Percentiles rank a stretch among this genome's conserved stretches.
phyloP scores from a whole-genome alignment of 1,140 invertebrate genomes.

The Patella vulgata region DNA sequence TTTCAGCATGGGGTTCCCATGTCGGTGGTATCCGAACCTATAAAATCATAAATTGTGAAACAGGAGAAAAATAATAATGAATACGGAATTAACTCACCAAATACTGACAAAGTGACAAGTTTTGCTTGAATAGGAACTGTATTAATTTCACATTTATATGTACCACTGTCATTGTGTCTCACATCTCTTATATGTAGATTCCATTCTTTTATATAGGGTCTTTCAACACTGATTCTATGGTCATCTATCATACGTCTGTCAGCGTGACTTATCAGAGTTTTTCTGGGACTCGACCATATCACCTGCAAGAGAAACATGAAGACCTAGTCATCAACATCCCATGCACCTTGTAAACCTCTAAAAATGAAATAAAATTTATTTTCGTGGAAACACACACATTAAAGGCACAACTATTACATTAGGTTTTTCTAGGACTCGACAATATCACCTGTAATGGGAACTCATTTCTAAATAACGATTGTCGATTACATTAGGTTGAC shows the following conservation, averaged over 20 bases:
- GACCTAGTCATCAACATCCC: too few relatives aligned
- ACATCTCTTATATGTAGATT: constrained; percentile 53
- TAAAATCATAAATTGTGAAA: too few relatives aligned
- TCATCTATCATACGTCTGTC: constrained; percentile 52
- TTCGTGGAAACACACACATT: too few relatives aligned
- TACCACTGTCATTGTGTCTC: constrained; percentile 47
- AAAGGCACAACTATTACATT: too few relatives aligned
- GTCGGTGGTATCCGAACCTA: too few relatives aligned
- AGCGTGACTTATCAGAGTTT: constrained; percentile 41
- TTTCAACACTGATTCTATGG: constrained; percentile 46
- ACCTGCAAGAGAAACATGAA: constrained; percentile 46
- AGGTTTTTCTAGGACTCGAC: constrained; percentile 42
- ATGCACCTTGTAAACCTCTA: too few relatives aligned
- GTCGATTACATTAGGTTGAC: too few relatives aligned
- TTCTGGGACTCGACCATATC: constrained; percentile 48
- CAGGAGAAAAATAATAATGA: too few relatives aligned
- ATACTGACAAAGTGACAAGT: constrained; percentile 46
- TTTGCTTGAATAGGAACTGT: constrained; percentile 48
- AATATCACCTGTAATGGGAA: constrained; percentile 48
- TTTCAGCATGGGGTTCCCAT: too few relatives aligned
- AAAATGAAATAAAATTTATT: too few relatives aligned
- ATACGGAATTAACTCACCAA: constrained; percentile 55
- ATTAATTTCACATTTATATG: constrained; percentile 59
- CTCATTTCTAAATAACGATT: too few relatives aligned
- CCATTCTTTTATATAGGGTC: constrained; percentile 53